Evolutionary conservation across 2,888 invertebrate species (phyloP).

Genomic region (Myopa tessellatipennis): DNA sequence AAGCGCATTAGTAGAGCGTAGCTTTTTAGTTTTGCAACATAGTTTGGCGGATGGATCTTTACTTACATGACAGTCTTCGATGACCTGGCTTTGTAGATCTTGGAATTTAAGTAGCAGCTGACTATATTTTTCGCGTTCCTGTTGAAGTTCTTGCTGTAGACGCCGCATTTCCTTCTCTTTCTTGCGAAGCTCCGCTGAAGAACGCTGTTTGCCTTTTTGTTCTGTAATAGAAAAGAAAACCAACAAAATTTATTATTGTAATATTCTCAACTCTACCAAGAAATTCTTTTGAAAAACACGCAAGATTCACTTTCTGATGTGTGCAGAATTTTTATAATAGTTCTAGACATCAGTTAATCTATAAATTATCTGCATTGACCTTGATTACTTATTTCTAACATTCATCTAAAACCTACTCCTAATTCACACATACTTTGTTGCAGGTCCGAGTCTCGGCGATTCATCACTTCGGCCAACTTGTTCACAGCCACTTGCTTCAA

Average conservation of each 20-base stretch:
- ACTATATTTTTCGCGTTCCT: conserved; percentile 94
- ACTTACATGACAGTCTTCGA: conserved; percentile 80
- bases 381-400: too few species aligned
- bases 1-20: background rate
- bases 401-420: too few species aligned
- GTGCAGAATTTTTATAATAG: background rate
- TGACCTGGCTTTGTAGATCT: conserved; percentile 85
- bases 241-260: background rate
- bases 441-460: conserved; percentile 78
- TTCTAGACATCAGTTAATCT: too few species aligned
- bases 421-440: conserved; percentile 72
- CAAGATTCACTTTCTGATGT: too few species aligned
- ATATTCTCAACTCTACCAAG: background rate
- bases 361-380: too few species aligned
- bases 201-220: conserved; percentile 83
- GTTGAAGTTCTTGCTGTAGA: conserved; percentile 91
- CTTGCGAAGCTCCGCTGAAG: conserved; percentile 81
- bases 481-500: conserved; percentile 95
- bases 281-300: too few species aligned
- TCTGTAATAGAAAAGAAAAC: conserved; percentile 60
- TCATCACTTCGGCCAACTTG: conserved; percentile 97
- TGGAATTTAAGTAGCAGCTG: conserved; percentile 87
- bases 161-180: conserved; percentile 96
- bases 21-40: background rate
- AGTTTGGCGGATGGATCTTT: background rate